phyloP scores from a whole-genome alignment of 2,797 vertebrate genomes.

The Danio jaintianensis region DNA sequence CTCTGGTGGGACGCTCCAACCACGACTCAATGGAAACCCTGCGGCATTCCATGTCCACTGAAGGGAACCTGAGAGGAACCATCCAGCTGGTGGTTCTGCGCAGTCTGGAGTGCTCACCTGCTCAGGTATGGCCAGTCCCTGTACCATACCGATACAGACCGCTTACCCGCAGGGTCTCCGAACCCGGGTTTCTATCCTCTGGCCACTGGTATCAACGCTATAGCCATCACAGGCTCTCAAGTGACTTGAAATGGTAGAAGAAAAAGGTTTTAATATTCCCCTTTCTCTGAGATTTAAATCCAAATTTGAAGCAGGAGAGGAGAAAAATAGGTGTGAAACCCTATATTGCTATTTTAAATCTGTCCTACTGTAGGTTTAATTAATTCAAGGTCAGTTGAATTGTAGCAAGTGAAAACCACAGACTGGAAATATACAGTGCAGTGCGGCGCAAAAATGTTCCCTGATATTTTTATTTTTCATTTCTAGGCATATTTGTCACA shows the following conservation, averaged over 20 bases:
- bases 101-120: constrained; percentile 46
- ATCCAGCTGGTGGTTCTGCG: constrained; percentile 92
- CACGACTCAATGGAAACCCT: constrained; percentile 94
- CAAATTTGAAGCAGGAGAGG: neutral
- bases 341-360: no score
- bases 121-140: constrained; percentile 73
- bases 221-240: constrained; percentile 63
- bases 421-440: no score
- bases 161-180: constrained; percentile 65
- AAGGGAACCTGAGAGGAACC: constrained; percentile 90
- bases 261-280: neutral
- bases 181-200: constrained; percentile 59
- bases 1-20: constrained; percentile 89
- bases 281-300: neutral
- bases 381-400: no score
- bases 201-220: constrained; percentile 43
- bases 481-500: no score
- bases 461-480: no score
- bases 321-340: neutral
- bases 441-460: no score
- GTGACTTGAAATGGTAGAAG: constrained; percentile 35
- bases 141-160: constrained; percentile 53
- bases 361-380: no score
- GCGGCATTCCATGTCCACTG: constrained; percentile 93
- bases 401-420: no score